Base-by-base conservation (phyloP, 2,797 vertebrate genomes). In the Chiloscyllium punctatum region DNA sequence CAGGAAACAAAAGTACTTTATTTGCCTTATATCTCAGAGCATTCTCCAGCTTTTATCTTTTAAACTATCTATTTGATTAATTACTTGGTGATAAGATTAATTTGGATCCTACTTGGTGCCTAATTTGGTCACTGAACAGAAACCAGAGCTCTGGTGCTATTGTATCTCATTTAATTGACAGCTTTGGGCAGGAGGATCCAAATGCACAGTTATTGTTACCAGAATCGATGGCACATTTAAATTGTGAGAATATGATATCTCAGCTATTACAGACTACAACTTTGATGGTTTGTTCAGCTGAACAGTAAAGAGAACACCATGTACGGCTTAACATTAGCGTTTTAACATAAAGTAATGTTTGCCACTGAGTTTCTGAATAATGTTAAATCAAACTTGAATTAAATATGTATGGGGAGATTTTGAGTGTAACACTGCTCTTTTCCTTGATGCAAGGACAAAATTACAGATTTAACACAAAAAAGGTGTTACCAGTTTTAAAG, bases 161-260 rank as follows among this genome's bases (percentile, higher is more conserved):
- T 66, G 37, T 66, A n/a, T 91, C 88, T 91, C 53, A 5, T 66
- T 91, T 91, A 91, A 91, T 91, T 91, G 88, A 91, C 88, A 91
- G 88, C 88, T 66, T n/a, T 91, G 88, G 88, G 88, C 53, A 91
- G 53, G 57, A 62, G 57, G 53, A 84, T 91, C 88, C 88, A 66
- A 91, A 66, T n/a, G 18, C 88, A 15, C 87, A 30, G 87, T 33
- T 91, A 13, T 18, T 57, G 62, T 91, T 57, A n/a, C 30, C 57
- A 91, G 57, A 91, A 91, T 91, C 53, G 21, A 91, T 66, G 57
- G 53, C 25, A 66, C 6, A 57, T 91, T 91, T 66, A 66, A 91
- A 91, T 57, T 66, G 18, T n/a, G 66, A 21, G 57, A 62, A 13
- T 66, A 91, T 91, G 30, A 62, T 91, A 91, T 21, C 57, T 30